phyloP scores from a whole-genome alignment of 2,113 vertebrate genomes.

The Anoura caudifer region DNA sequence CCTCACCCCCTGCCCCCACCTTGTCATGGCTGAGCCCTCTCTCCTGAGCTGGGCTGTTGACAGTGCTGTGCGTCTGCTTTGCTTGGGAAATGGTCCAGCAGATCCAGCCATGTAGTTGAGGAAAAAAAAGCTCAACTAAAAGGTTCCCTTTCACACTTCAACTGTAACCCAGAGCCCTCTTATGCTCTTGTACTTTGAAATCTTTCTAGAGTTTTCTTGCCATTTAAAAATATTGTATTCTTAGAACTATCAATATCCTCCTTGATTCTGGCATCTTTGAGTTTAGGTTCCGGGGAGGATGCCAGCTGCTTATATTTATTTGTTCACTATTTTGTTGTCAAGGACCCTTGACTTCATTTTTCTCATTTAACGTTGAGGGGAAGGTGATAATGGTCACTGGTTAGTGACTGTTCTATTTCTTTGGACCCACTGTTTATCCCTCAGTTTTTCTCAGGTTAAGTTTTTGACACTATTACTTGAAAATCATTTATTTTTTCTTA shows the following conservation, averaged over 20 bases:
- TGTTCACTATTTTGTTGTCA: neutral
- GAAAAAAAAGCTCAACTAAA: neutral
- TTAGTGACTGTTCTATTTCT: neutral
- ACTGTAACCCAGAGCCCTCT: neutral
- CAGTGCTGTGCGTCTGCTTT: neutral
- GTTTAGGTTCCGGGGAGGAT: neutral
- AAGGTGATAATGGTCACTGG: neutral
- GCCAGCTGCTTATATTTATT: neutral
- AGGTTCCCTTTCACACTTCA: neutral
- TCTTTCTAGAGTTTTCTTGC: neutral
- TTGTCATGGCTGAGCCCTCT: too few relatives aligned
- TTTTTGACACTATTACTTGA: slow-evolving; percentile 16
- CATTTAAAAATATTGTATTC: neutral
- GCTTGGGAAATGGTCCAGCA: neutral
- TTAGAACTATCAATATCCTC: neutral
- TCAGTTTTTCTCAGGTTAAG: slow-evolving; percentile 10
- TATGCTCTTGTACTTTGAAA: neutral
- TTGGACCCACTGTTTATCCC: neutral
- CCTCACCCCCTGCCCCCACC: too few relatives aligned
- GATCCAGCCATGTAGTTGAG: neutral
- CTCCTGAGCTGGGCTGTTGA: neutral
- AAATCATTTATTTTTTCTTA: slow-evolving; percentile 3
- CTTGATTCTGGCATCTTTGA: neutral
- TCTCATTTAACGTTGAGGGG: neutral
- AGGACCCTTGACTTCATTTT: slow-evolving; percentile 3